These are phyloP conservation scores for Potamarius usumacintae DNA, from an alignment of 2,113 vertebrate genomes.

Conservation along the genomic window DNA sequence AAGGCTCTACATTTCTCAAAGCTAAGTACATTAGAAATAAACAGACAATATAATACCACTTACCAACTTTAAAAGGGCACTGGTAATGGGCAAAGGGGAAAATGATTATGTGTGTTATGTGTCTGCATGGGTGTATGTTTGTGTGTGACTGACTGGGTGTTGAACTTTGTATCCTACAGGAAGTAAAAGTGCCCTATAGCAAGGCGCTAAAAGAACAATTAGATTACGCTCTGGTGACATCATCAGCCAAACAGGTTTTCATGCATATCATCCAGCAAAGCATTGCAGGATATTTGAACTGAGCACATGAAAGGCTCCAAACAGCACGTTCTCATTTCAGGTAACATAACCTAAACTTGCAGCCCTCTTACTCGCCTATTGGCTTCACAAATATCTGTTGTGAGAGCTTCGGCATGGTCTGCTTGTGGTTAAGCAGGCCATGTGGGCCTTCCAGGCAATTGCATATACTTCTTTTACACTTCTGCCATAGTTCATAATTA, in stretches of 20 bases:
- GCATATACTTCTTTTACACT: conserved; percentile 75
- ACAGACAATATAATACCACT: neutral
- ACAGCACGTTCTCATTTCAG: conserved; percentile 78
- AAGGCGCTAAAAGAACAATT: conserved; percentile 66
- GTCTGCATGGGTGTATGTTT: conserved; percentile 5
- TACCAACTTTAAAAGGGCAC: neutral
- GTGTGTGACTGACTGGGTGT: conserved; percentile 34
- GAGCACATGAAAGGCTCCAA: conserved; percentile 70
- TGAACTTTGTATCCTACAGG: conserved; percentile 66
- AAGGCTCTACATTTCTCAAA: neutral
- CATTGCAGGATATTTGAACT: conserved; percentile 55
- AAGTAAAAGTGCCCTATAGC: conserved; percentile 69
- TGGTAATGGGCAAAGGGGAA: conserved; percentile 16
- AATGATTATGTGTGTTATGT: neutral
- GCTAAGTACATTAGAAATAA: neutral
- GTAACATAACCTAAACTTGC: conserved; percentile 76
- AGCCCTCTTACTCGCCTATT: conserved; percentile 62
- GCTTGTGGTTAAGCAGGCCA: conserved; percentile 75
- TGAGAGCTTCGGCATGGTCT: conserved; percentile 70
- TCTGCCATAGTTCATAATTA: conserved; percentile 70
- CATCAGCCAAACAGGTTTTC: conserved; percentile 72
- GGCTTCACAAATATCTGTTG: conserved; percentile 69
- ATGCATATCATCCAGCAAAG: conserved; percentile 58
- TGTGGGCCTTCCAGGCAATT: conserved; percentile 65
- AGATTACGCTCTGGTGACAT: conserved; percentile 73